phyloP scores from a whole-genome alignment of 2,113 vertebrate genomes.

The Notechis scutatus region DNA sequence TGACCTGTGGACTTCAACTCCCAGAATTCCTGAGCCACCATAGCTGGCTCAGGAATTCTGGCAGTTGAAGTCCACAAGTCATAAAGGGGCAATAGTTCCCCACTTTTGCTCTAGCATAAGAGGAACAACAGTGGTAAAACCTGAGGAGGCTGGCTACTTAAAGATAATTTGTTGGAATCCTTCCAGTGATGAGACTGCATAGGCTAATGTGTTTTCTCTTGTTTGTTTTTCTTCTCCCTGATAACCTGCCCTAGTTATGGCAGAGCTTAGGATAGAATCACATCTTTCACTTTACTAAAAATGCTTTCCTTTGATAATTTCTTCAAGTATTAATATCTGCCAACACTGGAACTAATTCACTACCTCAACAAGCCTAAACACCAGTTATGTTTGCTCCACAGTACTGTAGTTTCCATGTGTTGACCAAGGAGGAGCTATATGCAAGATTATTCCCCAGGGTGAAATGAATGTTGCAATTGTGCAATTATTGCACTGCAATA shows the following conservation, averaged over 20 bases:
- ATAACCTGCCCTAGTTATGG: background rate
- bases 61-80: background rate
- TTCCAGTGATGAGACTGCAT: background rate
- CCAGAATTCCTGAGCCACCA: background rate
- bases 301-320: background rate
- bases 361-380: background rate
- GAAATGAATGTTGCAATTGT: background rate
- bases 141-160: background rate
- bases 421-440: background rate
- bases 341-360: background rate
- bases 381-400: background rate
- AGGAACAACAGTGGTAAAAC: background rate
- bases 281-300: background rate
- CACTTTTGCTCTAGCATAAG: background rate
- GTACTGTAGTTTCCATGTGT: background rate
- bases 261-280: background rate
- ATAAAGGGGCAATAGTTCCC: background rate
- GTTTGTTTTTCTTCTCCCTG: background rate
- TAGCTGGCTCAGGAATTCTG: background rate
- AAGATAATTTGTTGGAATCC: background rate
- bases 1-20: background rate
- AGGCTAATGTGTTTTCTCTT: background rate
- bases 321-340: background rate
- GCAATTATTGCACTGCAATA: background rate
- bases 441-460: background rate